Percentiles rank a stretch among this genome's conserved stretches.
These are phyloP conservation scores for Cyrtorhinus lividipennis DNA, from an alignment of 1,140 invertebrate species.

Conservation along the genomic window DNA sequence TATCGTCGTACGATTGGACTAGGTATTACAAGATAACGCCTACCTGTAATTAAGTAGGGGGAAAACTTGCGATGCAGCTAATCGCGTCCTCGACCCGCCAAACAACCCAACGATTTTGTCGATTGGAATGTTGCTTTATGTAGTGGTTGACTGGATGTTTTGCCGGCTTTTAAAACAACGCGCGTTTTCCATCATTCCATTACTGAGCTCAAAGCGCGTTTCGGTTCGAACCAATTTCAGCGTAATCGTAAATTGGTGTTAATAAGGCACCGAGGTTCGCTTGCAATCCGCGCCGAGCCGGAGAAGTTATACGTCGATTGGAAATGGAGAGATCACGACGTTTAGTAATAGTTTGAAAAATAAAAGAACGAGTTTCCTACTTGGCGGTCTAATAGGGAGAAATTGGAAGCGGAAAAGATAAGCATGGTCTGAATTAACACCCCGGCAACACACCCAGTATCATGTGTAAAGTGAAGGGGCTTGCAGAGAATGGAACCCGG, in stretches of 20 bases:
- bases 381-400: neutral
- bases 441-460: neutral
- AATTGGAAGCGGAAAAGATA: neutral
- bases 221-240: neutral
- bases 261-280: neutral
- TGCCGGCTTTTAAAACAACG: neutral
- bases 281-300: neutral
- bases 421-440: neutral
- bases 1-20: too few species aligned
- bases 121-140: too few species aligned
- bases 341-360: neutral
- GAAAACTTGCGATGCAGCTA: too few species aligned
- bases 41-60: too few species aligned
- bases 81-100: too few species aligned
- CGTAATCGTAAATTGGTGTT: neutral
- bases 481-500: neutral
- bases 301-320: neutral
- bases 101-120: too few species aligned
- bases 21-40: too few species aligned
- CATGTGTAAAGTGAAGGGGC: neutral
- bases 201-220: neutral
- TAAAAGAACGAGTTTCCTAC: neutral
- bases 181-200: neutral
- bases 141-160: too few species aligned
- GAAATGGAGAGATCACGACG: neutral